Conservation (phyloP, 1,140 invertebrate species). For the Drosophila pruinosa region DNA sequence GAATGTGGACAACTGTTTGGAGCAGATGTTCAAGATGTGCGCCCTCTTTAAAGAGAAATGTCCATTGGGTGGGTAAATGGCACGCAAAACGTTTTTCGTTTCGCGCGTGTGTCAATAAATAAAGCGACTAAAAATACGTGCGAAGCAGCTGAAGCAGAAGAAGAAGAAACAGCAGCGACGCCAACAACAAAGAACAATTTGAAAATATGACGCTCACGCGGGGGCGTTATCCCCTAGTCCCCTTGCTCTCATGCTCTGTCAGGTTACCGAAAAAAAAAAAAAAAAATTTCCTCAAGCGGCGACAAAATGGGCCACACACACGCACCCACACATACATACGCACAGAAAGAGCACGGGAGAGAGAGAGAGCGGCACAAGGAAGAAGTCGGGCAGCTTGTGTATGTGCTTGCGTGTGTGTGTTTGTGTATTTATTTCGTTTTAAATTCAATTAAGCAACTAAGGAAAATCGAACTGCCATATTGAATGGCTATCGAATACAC, state of each 20-base stretch:
- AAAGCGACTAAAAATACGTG: slow-evolving; percentile 72
- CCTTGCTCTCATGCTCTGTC: background rate
- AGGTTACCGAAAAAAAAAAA: slow-evolving; percentile 1
- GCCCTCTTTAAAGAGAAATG: background rate
- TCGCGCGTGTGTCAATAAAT: slow-evolving; percentile 73
- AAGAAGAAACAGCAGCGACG: background rate
- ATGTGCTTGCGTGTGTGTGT: slow-evolving; percentile 1
- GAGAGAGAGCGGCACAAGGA: background rate
- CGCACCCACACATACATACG: background rate
- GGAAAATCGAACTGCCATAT: slow-evolving; percentile 40
- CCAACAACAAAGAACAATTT: slow-evolving; percentile 15
- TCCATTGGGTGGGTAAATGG: slow-evolving; percentile 20
- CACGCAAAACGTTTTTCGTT: slow-evolving; percentile 36
- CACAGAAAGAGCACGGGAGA: background rate
- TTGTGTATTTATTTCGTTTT: slow-evolving; percentile 38
- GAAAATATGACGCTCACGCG: slow-evolving; percentile 30
- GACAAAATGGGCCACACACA: slow-evolving; percentile 25
- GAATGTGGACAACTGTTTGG: background rate
- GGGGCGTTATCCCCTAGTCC: slow-evolving; percentile 11
- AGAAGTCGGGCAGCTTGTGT: slow-evolving; percentile 1
- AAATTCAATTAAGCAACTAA: slow-evolving; percentile 56
- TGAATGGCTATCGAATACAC: slow-evolving; percentile 32
- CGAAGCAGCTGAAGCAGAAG: slow-evolving; percentile 13
- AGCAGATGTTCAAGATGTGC: slow-evolving; percentile 16
- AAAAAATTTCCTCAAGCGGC: slow-evolving; percentile 10